A percentile compares a stretch with the other conserved stretches of the same genome.
These are phyloP conservation scores for Crioceris asparagi DNA, from an alignment of 2,888 invertebrate species.

Conservation along the genomic window DNA sequence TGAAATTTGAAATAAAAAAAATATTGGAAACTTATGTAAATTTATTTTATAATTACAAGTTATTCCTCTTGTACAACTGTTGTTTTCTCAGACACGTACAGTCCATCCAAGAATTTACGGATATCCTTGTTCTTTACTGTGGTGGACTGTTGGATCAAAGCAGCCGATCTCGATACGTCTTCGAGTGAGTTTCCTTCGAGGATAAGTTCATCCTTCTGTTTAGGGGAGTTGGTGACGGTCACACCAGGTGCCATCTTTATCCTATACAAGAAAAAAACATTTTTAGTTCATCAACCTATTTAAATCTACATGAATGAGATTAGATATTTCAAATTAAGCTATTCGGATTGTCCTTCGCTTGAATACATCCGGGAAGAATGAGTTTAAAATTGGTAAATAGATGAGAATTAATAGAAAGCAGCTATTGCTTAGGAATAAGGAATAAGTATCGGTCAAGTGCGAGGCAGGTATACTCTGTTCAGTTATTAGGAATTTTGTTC, in stretches of 20 bases:
- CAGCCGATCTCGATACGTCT: conserved; percentile 96
- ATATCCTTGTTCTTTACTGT: conserved; percentile 99
- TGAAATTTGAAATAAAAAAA: too few species aligned
- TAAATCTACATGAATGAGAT: too few species aligned
- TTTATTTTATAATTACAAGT: conserved; percentile 18
- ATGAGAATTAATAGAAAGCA: too few species aligned
- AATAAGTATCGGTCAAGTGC: too few species aligned
- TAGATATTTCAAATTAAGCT: too few species aligned
- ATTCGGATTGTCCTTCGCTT: too few species aligned
- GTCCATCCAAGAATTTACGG: conserved; percentile 98
- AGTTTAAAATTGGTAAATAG: too few species aligned
- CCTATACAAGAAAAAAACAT: conserved; percentile 30
- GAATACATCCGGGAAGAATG: too few species aligned
- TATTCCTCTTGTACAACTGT: conserved; percentile 73
- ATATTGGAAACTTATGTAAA: too few species aligned
- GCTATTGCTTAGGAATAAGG: too few species aligned
- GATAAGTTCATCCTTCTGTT: conserved; percentile 95
- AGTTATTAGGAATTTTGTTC: not conserved
- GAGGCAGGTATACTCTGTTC: too few species aligned
- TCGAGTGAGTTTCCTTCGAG: conserved; percentile 91
- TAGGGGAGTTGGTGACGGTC: conserved; percentile 81
- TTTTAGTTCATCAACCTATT: not conserved
- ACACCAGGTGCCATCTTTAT: conserved; percentile 96
- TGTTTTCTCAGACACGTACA: conserved; percentile 98
- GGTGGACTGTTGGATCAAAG: conserved; percentile 97